Evolutionary conservation across 2,888 invertebrate genomes (phyloP), one percentile per base, ranked within the genome.

Genomic region (Drosophila mercatorum): DNA sequence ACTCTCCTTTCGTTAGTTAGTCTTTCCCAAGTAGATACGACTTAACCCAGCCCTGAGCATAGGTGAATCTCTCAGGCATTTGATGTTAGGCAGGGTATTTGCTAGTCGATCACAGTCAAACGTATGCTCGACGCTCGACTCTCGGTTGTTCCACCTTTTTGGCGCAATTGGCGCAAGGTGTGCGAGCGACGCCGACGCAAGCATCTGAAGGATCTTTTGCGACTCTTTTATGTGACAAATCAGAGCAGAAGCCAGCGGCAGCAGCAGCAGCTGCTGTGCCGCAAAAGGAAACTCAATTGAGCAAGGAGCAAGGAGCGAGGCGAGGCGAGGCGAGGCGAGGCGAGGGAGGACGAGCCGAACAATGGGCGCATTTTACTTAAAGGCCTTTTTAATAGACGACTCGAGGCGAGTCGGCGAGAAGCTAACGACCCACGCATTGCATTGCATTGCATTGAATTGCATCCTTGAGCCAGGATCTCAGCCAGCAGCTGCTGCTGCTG

Each of bases 81-180:
- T 6, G 6, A 34, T 34, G 0, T 22, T 34, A 0, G 5, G 10
- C 46, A 58, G 58, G 47, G 58, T 47, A 58, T 58, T 0, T 17
- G 38, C 28, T 28, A 47, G 38, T 38, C 58, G 28, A n/a, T 8
- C 58, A 38, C 22, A 8, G 17, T 38, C 11, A 22, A 12, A 5
- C 7, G 10, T 8, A 17, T 17, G 47, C 57, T 31, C 17, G 17
- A 17, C 17, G 34, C 52, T 67, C 17, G 26, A 49, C 44, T 64
- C 69, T 64, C 63, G 26, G 66, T 80, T 64, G 73, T 58, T 52
- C 77, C 70, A 68, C 26, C 8, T 83, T 83, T 83, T 83, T 83
- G 83, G 83, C 83, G 83, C 83, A 83, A 84, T 84, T 69, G 79
- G 65, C 63, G 68, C 60, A 78, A 75, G 79, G 79, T 78, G 77